Base-by-base conservation (phyloP, 2,888 invertebrate species). In the Oligia fasciuncula region DNA sequence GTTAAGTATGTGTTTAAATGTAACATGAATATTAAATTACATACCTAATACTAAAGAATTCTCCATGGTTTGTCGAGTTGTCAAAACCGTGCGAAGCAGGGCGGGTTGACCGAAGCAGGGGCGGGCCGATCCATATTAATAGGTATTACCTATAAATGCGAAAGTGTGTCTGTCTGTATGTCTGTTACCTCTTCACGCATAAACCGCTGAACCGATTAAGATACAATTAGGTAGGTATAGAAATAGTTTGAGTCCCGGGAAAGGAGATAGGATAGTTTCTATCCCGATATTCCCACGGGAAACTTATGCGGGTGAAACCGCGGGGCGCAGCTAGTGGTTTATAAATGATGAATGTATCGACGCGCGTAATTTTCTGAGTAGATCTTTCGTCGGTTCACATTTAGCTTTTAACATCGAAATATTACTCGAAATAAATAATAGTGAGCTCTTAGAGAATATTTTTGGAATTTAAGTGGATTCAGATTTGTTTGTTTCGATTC, bases 331-430 rank as follows among this genome's bases (percentile, higher is more conserved):
- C 51, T 51, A 51, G 29, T 5, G n/a, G 83, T 85, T 88, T 80
- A 84, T 74, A 70, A 83, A 87, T 87, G 88, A 90, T 91, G 91
- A 91, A 91, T 91, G 89, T 91, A 87, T 91, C 90, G 84, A 78
- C 90, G 83, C 85, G 79, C 72, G 87, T 90, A 89, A 87, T 92
- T 89, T 76, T 81, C 65, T 87, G 87, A 91, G 90, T 90, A 88
- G 84, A 91, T 92, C 93, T 81, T 51, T 93, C 92, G 82, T 81
- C 92, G 85, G 76, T 14, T 79, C 74, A 73, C 88, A 88, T 91
- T 91, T 90, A 89, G 80, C 76, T 85, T 86, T 89, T 86, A 83
- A 84, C 62, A 62, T 80, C 78, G 85, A 89, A 81, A 78, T 85
- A 87, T 87, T 80, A 69, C 19, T 65, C n/a, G 60, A 71, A 78